Conservation (phyloP, 2,797 vertebrate genomes). For the Sebastes dallii region DNA sequence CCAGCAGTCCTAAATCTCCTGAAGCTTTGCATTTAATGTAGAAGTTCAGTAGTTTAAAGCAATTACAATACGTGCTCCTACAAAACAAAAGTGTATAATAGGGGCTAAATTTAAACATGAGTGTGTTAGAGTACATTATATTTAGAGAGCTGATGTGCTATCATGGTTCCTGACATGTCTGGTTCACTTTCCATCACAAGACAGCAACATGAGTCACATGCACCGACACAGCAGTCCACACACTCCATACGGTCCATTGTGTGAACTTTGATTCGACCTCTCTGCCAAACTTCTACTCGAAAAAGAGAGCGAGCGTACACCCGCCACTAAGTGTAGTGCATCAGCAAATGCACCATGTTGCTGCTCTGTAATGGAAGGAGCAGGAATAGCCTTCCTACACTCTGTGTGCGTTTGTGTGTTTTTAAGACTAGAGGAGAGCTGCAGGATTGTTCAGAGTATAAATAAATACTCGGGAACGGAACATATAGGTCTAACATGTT, state of each 20-base stretch:
- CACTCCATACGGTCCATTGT: neutral
- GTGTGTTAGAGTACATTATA: neutral
- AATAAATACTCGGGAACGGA: slow-evolving; percentile 8
- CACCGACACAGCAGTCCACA: neutral
- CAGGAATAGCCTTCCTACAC: slow-evolving; percentile 39
- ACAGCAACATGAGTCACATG: neutral
- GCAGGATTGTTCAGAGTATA: neutral
- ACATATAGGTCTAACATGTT: slow-evolving; percentile 5
- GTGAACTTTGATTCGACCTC: neutral
- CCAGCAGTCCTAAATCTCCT: neutral
- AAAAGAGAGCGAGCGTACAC: neutral
- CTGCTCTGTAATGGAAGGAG: slow-evolving; percentile 53
- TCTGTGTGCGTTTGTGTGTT: neutral
- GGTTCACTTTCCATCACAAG: neutral
- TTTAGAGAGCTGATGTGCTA: neutral
- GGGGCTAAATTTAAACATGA: neutral
- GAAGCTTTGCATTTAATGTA: neutral
- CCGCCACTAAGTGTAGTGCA: slow-evolving; percentile 33
- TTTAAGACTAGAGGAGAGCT: neutral
- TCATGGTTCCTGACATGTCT: neutral
- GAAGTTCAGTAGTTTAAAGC: neutral
- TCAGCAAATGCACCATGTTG: slow-evolving; percentile 38
- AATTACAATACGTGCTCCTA: neutral
- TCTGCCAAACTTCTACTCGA: neutral
- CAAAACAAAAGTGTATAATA: neutral